Conservation (phyloP, 1,140 invertebrate species). For the Diorhabda sublineata region DNA sequence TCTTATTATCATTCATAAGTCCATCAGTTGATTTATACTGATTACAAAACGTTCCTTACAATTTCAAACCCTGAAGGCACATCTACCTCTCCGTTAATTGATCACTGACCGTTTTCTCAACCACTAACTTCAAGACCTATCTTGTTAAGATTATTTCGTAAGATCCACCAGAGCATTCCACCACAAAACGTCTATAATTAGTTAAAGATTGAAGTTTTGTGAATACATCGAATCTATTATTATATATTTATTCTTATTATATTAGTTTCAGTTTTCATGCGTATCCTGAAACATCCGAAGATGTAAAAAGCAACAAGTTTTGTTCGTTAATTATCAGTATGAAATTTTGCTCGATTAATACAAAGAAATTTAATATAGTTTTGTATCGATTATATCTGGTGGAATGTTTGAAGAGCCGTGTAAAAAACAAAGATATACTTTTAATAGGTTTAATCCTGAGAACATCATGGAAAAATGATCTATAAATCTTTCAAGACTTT, state of each 20-base stretch:
- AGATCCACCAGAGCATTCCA: not conserved
- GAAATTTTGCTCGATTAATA: too few relatives aligned
- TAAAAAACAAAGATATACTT: not conserved
- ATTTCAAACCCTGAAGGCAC: not conserved
- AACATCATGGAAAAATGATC: not conserved
- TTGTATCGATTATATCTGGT: not conserved
- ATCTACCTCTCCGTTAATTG: not conserved
- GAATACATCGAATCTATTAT: too few relatives aligned
- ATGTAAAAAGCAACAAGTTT: too few relatives aligned
- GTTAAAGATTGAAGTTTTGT: too few relatives aligned
- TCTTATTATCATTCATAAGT: constrained; percentile 1
- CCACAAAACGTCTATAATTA: not conserved
- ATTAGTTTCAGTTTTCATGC: too few relatives aligned
- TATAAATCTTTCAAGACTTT: not conserved
- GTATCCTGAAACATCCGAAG: too few relatives aligned
- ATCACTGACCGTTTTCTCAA: not conserved
- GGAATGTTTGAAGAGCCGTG: not conserved
- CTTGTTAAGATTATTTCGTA: not conserved
- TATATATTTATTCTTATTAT: too few relatives aligned
- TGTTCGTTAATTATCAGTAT: too few relatives aligned
- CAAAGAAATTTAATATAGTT: too few relatives aligned
- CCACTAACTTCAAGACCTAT: not conserved
- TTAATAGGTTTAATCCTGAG: not conserved
- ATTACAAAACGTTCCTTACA: not conserved
- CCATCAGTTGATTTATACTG: not conserved